phyloP scores from a whole-genome alignment of 1,140 invertebrate genomes.

The Frieseomelitta varia region DNA sequence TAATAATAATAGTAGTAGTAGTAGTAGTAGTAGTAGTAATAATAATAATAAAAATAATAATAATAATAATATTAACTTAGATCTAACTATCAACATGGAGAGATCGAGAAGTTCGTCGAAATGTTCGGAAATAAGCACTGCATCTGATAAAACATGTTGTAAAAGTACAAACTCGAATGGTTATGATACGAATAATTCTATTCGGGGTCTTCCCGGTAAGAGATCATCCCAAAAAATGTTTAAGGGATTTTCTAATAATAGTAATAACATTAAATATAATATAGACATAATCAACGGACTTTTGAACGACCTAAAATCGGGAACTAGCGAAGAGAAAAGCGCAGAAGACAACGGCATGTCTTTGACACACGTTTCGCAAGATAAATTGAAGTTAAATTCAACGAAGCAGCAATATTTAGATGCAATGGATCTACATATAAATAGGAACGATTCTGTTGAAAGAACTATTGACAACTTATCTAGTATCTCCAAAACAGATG shows the following conservation, averaged over 20 bases:
- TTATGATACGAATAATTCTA: conserved; percentile 57
- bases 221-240: conserved; percentile 46
- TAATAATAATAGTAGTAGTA: too few relatives aligned
- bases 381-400: not conserved
- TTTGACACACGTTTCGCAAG: not conserved
- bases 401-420: conserved; percentile 21
- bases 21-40: not conserved
- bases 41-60: conserved; percentile 47
- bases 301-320: conserved; percentile 48
- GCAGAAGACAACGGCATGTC: not conserved
- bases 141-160: conserved; percentile 4
- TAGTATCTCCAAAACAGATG: conserved; percentile 71
- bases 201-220: conserved; percentile 25
- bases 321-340: conserved; percentile 7
- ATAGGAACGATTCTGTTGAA: not conserved
- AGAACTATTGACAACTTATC: conserved; percentile 47
- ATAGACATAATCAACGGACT: conserved; percentile 58
- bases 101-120: conserved; percentile 58
- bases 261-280: conserved; percentile 35
- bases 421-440: not conserved
- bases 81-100: conserved; percentile 16
- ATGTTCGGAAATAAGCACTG: conserved; percentile 41
- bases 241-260: conserved; percentile 54
- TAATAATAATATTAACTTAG: conserved; percentile 44
- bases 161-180: conserved; percentile 58